phyloP scores from a whole-genome alignment of 2,113 vertebrate species.

The Stomatorhinus ivindoensis region DNA sequence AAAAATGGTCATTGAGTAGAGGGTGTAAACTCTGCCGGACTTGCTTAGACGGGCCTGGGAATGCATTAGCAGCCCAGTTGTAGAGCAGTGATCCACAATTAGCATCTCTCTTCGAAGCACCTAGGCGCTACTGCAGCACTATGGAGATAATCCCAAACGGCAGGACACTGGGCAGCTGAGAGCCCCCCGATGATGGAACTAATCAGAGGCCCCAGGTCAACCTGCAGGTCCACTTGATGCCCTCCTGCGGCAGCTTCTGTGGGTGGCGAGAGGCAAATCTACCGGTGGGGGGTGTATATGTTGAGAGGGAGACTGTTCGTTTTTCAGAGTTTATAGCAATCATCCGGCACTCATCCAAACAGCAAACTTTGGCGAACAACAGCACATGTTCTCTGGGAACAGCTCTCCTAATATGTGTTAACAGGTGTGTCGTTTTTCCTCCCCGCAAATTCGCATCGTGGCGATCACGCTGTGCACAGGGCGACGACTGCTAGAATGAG shows the following conservation, averaged over 20 bases:
- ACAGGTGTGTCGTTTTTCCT: background rate
- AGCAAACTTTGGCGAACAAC: background rate
- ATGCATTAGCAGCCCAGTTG: background rate
- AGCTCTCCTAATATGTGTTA: background rate
- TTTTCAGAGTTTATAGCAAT: background rate
- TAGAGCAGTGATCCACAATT: background rate
- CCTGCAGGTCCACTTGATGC: background rate
- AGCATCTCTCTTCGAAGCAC: background rate
- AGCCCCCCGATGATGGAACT: background rate
- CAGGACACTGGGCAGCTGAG: background rate
- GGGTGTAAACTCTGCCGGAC: background rate
- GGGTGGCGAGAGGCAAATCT: background rate
- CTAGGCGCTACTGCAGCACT: background rate
- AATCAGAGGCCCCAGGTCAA: background rate
- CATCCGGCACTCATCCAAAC: background rate
- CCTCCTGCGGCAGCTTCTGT: background rate
- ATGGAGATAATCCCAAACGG: background rate
- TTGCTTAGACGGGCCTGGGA: background rate
- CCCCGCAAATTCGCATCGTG: background rate
- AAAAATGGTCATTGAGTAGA: background rate
- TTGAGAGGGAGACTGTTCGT: background rate
- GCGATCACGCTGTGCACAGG: background rate
- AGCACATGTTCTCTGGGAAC: background rate
- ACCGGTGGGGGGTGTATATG: background rate
- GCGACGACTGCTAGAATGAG: background rate